Evolutionary conservation across 2,113 vertebrate genomes (phyloP), one percentile per base, ranked within the genome.

Genomic region (Zeus faber): DNA sequence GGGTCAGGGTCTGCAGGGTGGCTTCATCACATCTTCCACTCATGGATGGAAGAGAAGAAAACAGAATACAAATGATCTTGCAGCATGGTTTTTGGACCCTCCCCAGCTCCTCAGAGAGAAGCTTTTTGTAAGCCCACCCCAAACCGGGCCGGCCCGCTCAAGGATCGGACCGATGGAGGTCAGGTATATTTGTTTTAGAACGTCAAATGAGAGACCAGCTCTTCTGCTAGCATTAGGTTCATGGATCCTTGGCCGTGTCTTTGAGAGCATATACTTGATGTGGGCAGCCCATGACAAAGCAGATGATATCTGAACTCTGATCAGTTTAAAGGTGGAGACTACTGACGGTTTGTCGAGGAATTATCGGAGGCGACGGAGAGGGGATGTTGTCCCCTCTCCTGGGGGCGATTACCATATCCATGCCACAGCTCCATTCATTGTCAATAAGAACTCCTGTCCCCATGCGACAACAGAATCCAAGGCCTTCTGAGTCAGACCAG

Each of bases 71-170:
- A 29, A 31, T 46, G 17, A 33, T 47, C 21, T 1, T 33, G 25
- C 26, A 33, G 39, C 18, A 37, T 4, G 4, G 2, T 26, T 62
- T 62, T 47, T 54, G 50, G 3, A 54, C 11, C 22, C 22, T 50
- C 54, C 45, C 41, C 39, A 56, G 10, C 25, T 45, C 13, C 14
- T 46, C 41, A 17, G 43, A 48, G 49, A 37, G 29, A n/a, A n/a
- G 33, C 45, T 33, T 37, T 58, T 58, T 46, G 45, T 33, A 11
- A 58, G 56, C 26, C 56, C 33, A 29, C 47, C 31, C 22, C 57
- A 21, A 16, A 22, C 46, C 41, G 35, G 57, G 16, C 57, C 41
- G 20, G 35, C 17, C 26, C 22, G 21, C 26, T 49, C 17, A 14
- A 41, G 45, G 37, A 41, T 39, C 50, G 57, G 35, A 14, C 5